Base-by-base conservation (phyloP, 2,113 vertebrate genomes). In the Daphoenositta chrysoptera region DNA sequence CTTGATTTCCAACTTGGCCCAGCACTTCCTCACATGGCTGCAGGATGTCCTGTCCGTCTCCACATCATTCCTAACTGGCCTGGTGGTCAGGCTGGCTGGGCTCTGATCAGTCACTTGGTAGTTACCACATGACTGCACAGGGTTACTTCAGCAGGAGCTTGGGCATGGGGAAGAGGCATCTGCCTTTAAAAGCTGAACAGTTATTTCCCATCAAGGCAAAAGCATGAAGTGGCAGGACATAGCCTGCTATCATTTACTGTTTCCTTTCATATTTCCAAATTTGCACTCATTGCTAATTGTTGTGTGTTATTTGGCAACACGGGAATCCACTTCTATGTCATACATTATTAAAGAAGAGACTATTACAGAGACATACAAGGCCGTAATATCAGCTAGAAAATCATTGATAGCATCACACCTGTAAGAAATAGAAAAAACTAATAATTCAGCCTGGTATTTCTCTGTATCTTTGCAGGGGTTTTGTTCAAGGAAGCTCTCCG, bases 21-120 rank as follows among this genome's bases (percentile, higher is more conserved):
- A 31, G 37, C 21, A 11, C 6, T 37, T 10, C 44, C 27, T 33
- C 44, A 50, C 13, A 14, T 0, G 0, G 21, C 1, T 33, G 27
- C 22, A 68, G 14, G 33, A 86, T 33, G 22, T 68, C 27, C 31
- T 58, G 61, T 27, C 26, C 7, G 2, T 0, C 4, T 33, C 11
- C 37, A 37, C 27, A 51, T 27, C 53, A 44, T 27, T 68, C 37
- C 53, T 27, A 22, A 14, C 0, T 22, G 22, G 26, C 33, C 21
- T 22, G 9, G 6, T 51, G 18, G 44, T 50, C 37, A 58, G 44
- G 14, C 3, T 68, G 63, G 26, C 4, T 27, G 21, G 27, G 17
- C 61, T 76, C 71, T 33, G 9, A 51, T 51, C 31, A 37, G 21
- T 27, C 44, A 37, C 51, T 37, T 27, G 16, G 22, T 7, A 21